Percentiles rank a stretch among this genome's conserved stretches.
These are phyloP conservation scores for Trichosurus vulpecula DNA, from an alignment of 2,797 vertebrate genomes.

Conservation along the genomic window DNA sequence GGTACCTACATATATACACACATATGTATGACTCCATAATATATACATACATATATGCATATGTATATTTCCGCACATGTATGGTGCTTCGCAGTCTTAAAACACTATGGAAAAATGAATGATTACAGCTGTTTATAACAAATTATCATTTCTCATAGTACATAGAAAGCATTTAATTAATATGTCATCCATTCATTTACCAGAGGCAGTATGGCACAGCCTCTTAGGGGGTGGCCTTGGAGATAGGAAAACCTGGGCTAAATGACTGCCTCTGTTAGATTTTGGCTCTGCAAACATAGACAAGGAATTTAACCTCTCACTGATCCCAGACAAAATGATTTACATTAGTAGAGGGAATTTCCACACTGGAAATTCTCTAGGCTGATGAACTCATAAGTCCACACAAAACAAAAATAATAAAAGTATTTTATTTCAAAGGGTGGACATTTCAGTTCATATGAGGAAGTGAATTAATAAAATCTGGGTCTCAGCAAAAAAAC, in stretches of 20 bases:
- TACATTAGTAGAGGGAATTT: conserved; percentile 3
- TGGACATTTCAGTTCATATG: conserved; percentile 8
- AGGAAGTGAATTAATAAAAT: not conserved
- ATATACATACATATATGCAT: not conserved
- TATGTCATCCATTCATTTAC: not conserved
- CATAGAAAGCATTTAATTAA: not conserved
- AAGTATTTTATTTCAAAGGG: conserved; percentile 31
- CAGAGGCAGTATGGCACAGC: not conserved
- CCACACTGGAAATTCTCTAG: not conserved
- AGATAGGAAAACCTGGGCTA: not conserved
- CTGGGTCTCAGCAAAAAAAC: conserved; percentile 24
- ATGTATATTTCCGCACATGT: not conserved
- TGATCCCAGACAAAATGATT: not conserved
- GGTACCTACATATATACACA: no score
- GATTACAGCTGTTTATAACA: not conserved
- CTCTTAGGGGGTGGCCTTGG: not conserved
- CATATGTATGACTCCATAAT: no score
- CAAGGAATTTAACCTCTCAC: not conserved
- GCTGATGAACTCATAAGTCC: not conserved
- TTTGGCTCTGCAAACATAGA: not conserved
- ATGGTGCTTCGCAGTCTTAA: not conserved
- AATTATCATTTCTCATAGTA: not conserved
- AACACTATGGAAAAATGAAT: not conserved
- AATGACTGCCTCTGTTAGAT: not conserved
- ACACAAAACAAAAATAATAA: not conserved